These are phyloP conservation scores for Esperia sulphurella DNA, from an alignment of 2,888 invertebrate genomes.

Conservation along the genomic window DNA sequence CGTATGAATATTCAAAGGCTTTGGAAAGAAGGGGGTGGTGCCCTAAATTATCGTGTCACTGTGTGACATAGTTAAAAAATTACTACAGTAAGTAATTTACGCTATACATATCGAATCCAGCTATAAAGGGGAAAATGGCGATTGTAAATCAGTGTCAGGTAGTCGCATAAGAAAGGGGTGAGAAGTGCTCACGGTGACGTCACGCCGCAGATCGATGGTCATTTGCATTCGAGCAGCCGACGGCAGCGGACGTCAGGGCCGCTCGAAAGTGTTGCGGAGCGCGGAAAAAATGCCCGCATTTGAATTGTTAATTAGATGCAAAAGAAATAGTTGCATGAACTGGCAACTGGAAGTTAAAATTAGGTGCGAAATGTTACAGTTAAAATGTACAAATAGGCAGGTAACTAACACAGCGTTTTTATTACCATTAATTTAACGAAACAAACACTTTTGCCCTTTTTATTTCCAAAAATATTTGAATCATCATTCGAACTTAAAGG, in stretches of 20 bases:
- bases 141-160: conserved; percentile 75
- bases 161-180: conserved; percentile 75
- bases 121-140: conserved; percentile 57
- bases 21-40: conserved; percentile 71
- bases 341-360: conserved; percentile 52
- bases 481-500: neutral
- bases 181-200: conserved; percentile 71
- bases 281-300: conserved; percentile 66
- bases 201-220: conserved; percentile 70
- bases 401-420: too few relatives aligned
- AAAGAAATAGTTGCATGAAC: conserved; percentile 72
- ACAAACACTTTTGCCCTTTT: too few relatives aligned
- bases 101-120: conserved; percentile 55
- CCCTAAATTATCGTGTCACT: conserved; percentile 76
- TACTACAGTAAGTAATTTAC: conserved; percentile 52
- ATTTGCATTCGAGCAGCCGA: conserved; percentile 71
- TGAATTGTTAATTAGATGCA: conserved; percentile 70
- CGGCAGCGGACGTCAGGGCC: conserved; percentile 67
- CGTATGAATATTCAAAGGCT: conserved; percentile 77
- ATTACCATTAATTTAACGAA: too few relatives aligned
- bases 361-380: conserved; percentile 56
- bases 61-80: conserved; percentile 74
- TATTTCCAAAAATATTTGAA: too few relatives aligned
- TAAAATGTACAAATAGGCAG: conserved; percentile 50
- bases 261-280: conserved; percentile 71